These are phyloP conservation scores for Psittacula derbiana DNA, from an alignment of 2,797 vertebrate genomes.

Conservation along the genomic window DNA sequence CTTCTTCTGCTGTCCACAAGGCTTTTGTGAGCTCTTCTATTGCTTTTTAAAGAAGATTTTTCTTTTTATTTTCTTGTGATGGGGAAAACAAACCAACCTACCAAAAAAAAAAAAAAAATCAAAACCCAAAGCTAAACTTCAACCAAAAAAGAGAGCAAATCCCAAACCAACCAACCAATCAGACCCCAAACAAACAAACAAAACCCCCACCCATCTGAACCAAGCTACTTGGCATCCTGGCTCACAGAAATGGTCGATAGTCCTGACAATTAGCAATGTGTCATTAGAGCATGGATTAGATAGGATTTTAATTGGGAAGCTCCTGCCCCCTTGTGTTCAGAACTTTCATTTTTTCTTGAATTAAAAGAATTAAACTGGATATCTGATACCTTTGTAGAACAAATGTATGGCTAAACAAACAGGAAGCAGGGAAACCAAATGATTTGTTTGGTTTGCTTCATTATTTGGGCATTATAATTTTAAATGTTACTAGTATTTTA, in stretches of 20 bases:
- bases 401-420: background rate
- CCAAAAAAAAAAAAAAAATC: background rate
- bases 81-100: background rate
- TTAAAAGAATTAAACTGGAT: background rate
- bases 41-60: background rate
- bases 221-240: background rate
- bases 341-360: background rate
- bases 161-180: background rate
- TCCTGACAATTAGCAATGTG: background rate
- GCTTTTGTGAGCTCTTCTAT: background rate
- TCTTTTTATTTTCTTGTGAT: background rate
- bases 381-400: background rate
- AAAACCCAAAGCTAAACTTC: background rate
- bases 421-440: background rate
- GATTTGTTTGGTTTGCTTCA: background rate
- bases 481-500: background rate
- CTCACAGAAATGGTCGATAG: background rate
- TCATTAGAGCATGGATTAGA: background rate
- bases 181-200: background rate
- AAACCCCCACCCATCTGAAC: accelerated
- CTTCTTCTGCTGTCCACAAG: background rate
- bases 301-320: background rate
- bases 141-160: background rate
- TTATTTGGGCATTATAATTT: background rate
- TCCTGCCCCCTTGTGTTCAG: background rate